Conservation (phyloP, 2,888 invertebrate genomes). For the Cephus spinipes region DNA sequence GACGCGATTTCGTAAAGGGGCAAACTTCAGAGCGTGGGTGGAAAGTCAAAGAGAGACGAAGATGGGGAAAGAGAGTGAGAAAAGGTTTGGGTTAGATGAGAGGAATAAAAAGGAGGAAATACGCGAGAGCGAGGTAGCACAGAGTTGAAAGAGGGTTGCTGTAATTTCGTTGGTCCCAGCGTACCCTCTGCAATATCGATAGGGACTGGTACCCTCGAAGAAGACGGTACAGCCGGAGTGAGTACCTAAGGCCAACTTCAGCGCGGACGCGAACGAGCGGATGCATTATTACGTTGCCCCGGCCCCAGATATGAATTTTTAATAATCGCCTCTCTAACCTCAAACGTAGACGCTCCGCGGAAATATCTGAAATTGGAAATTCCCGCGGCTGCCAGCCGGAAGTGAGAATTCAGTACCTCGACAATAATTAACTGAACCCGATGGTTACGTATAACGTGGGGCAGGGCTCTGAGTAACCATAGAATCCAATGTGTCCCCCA, state of each 20-base stretch:
- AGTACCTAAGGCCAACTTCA: neutral
- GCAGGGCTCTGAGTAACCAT: neutral
- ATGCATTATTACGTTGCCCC: conserved; percentile 43
- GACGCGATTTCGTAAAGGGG: conserved; percentile 6
- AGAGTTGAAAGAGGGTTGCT: neutral
- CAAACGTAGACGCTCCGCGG: neutral
- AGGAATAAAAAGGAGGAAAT: conserved; percentile 1
- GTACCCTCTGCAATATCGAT: conserved; percentile 12
- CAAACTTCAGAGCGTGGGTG: conserved; percentile 9
- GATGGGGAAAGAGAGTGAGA: conserved; percentile 1
- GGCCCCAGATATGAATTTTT: conserved; percentile 50
- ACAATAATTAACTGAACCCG: neutral
- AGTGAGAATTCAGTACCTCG: conserved; percentile 13
- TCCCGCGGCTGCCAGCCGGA: conserved; percentile 30
- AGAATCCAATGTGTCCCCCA: neutral
- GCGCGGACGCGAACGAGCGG: conserved; percentile 15
- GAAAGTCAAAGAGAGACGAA: neutral
- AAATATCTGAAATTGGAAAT: conserved; percentile 39
- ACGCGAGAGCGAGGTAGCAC: conserved; percentile 5
- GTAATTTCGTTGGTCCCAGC: conserved; percentile 6
- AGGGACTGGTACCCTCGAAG: neutral
- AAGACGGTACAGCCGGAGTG: neutral
- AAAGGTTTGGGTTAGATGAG: neutral
- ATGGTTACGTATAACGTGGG: neutral
- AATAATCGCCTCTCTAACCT: conserved; percentile 40